A percentile compares a stretch with the other conserved stretches of the same genome.
phyloP scores from a whole-genome alignment of 2,113 vertebrate genomes.

The Hypanus sabinus region DNA sequence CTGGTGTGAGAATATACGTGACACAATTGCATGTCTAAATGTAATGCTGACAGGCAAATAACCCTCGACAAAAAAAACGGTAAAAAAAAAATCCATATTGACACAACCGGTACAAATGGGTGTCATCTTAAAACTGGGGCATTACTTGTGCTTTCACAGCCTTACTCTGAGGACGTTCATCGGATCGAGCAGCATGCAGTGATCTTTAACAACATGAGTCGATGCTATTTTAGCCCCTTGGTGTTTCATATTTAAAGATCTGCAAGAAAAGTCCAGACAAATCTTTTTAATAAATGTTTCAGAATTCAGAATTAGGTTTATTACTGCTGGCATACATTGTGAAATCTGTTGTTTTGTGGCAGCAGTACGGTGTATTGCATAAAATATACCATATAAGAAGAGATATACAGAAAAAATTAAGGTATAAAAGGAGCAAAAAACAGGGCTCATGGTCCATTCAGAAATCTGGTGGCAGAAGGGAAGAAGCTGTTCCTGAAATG shows the following conservation, averaged over 20 bases:
- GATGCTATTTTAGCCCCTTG: background rate
- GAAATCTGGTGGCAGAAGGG: too few relatives aligned
- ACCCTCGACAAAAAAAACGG: background rate
- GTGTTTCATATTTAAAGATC: background rate
- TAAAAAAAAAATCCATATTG: slow-evolving; percentile 21
- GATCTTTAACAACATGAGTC: background rate
- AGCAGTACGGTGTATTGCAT: too few relatives aligned
- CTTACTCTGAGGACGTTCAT: background rate
- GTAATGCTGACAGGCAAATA: slow-evolving; percentile 31
- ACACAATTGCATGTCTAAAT: slow-evolving; percentile 8
- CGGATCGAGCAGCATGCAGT: background rate
- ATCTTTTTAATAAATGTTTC: background rate
- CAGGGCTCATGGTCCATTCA: too few relatives aligned
- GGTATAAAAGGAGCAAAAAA: too few relatives aligned
- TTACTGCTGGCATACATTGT: background rate
- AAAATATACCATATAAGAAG: too few relatives aligned
- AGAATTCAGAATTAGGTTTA: too few relatives aligned
- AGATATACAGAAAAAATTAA: too few relatives aligned
- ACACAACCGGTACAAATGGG: slow-evolving; percentile 1
- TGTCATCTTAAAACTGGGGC: slow-evolving; percentile 2
- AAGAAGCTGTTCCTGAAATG: too few relatives aligned
- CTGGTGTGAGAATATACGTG: background rate
- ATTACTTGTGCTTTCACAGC: background rate
- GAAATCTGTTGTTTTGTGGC: background rate
- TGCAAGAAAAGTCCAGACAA: background rate